Percentiles rank a stretch among this genome's conserved stretches.
Evolutionary conservation across 2,888 invertebrate genomes (phyloP).

Genomic region (Hydriomena furcata): DNA sequence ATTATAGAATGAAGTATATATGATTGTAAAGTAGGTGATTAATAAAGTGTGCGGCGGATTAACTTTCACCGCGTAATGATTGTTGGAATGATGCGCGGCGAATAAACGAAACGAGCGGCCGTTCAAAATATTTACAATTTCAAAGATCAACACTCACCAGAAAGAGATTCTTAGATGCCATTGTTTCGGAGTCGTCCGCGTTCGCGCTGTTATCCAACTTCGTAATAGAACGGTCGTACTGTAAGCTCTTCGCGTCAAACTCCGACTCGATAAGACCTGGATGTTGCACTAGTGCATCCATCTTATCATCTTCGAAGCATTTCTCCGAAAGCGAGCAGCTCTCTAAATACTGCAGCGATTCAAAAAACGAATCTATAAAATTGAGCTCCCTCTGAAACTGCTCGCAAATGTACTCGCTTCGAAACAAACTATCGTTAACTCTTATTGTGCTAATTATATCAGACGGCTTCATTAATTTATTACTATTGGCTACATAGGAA

Average conservation of each 20-base stretch:
- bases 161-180: slow-evolving; percentile 79
- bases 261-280: slow-evolving; percentile 45
- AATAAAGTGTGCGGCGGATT: slow-evolving; percentile 11
- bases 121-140: slow-evolving; percentile 64
- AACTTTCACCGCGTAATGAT: slow-evolving; percentile 29
- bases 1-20: background rate
- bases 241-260: slow-evolving; percentile 53
- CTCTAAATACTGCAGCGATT: slow-evolving; percentile 74
- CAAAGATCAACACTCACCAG: slow-evolving; percentile 74
- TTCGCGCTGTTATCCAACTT: slow-evolving; percentile 64
- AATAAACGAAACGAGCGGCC: slow-evolving; percentile 35
- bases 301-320: slow-evolving; percentile 52
- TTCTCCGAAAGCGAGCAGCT: slow-evolving; percentile 62
- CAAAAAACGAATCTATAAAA: slow-evolving; percentile 78
- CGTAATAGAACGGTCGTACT: slow-evolving; percentile 62
- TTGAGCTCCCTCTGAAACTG: slow-evolving; percentile 76
- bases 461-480: slow-evolving; percentile 73
- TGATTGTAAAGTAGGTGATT: background rate
- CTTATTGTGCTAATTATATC: slow-evolving; percentile 74
- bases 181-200: slow-evolving; percentile 69
- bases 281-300: slow-evolving; percentile 53
- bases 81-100: slow-evolving; percentile 32
- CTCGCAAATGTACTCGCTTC: slow-evolving; percentile 65
- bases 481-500: slow-evolving; percentile 53
- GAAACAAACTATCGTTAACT: slow-evolving; percentile 60